These are phyloP conservation scores for Cygnus buccinator DNA, from an alignment of 2,113 vertebrate species.

Conservation along the genomic window DNA sequence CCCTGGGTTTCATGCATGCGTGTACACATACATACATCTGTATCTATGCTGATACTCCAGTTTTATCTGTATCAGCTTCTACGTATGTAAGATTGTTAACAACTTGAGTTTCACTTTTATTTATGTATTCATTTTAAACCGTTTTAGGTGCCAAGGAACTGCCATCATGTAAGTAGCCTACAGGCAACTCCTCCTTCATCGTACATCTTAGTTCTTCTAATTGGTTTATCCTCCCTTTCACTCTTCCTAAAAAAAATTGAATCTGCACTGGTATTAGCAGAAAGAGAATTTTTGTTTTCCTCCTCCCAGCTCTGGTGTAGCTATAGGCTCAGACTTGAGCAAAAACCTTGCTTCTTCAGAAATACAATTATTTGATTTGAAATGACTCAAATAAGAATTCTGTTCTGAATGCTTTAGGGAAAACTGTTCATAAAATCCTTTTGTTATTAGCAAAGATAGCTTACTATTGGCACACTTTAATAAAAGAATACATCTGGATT, in stretches of 20 bases:
- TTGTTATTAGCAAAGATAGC: slow-evolving; percentile 2
- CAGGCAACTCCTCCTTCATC: background rate
- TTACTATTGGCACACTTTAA: background rate
- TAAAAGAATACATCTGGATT: background rate
- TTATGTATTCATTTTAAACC: background rate
- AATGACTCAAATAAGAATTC: background rate
- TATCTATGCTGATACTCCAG: background rate
- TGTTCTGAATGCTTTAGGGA: background rate
- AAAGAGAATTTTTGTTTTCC: background rate
- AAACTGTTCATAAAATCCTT: background rate
- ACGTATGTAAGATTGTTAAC: background rate
- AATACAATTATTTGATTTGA: background rate
- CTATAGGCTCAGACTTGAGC: background rate
- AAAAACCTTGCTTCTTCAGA: background rate
- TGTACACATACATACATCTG: background rate
- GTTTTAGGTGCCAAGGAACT: background rate
- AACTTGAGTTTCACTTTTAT: background rate
- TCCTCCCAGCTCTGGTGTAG: background rate
- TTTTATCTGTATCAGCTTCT: background rate
- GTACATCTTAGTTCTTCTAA: background rate
- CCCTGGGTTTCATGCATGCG: background rate
- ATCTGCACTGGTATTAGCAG: background rate
- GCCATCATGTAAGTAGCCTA: background rate
- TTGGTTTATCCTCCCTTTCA: background rate
- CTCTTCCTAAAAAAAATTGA: background rate